These are phyloP conservation scores for Bombyx huttoni DNA, from an alignment of 2,888 invertebrate species.

Conservation along the genomic window DNA sequence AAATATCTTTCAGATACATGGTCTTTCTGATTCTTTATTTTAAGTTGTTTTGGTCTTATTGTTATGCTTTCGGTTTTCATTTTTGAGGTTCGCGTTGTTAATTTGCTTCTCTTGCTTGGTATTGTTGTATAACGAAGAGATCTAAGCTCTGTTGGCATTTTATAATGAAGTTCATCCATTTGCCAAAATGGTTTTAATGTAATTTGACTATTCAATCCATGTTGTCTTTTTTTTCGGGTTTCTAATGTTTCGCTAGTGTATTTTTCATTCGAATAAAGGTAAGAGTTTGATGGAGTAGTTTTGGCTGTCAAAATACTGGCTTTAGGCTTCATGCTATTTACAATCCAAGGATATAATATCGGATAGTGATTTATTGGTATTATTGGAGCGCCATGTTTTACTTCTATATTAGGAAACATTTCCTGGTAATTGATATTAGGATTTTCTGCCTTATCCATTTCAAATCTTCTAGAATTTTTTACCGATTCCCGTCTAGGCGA, in stretches of 20 bases:
- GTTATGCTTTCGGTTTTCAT: constrained; percentile 46
- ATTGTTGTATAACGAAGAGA: constrained; percentile 48
- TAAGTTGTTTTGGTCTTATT: constrained; percentile 20
- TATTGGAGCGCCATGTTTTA: constrained; percentile 25
- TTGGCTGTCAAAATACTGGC: background rate
- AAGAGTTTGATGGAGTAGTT: background rate
- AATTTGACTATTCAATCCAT: constrained; percentile 23
- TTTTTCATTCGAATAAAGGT: constrained; percentile 2
- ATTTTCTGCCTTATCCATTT: constrained; percentile 15
- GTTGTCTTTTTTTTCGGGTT: constrained; percentile 35
- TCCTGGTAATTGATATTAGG: constrained; percentile 28
- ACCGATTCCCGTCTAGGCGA: constrained; percentile 12
- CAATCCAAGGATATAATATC: constrained; percentile 7
- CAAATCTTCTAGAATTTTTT: constrained; percentile 11
- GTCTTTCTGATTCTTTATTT: constrained; percentile 13
- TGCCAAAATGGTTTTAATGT: constrained; percentile 48
- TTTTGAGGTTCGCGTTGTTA: constrained; percentile 9
- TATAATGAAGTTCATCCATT: constrained; percentile 28
- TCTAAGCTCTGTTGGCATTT: constrained; percentile 27
- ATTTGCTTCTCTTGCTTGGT: constrained; percentile 19
- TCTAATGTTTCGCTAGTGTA: constrained; percentile 20
- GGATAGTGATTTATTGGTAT: constrained; percentile 6
- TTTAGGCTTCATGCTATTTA: constrained; percentile 1
- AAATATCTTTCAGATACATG: constrained; percentile 49
- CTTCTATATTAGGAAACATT: constrained; percentile 24